Evolutionary conservation across 2,113 vertebrate genomes (phyloP).

Genomic region (Ascaphus truei): DNA sequence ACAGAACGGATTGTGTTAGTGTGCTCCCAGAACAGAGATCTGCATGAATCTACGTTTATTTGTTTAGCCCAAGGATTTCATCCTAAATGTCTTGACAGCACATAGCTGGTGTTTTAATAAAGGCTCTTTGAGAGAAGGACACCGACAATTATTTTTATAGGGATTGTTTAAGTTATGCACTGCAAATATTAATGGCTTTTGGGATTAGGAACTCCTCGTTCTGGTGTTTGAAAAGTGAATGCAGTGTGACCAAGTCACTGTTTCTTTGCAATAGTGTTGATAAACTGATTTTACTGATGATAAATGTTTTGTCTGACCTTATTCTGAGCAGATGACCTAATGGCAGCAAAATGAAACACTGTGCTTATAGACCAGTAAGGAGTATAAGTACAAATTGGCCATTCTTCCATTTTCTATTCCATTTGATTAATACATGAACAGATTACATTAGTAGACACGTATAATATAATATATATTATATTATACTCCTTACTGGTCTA

Average conservation of each 20-base stretch:
- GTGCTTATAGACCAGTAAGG: neutral
- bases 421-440: too few relatives aligned
- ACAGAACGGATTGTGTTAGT: slow-evolving; percentile 80
- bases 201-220: slow-evolving; percentile 39
- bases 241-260: neutral
- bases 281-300: neutral
- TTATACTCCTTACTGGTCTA: neutral
- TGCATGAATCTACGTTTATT: slow-evolving; percentile 74
- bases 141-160: slow-evolving; percentile 52
- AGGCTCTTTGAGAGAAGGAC: slow-evolving; percentile 62
- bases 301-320: slow-evolving; percentile 38
- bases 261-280: slow-evolving; percentile 29
- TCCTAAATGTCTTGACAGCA: slow-evolving; percentile 74
- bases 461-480: too few relatives aligned
- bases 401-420: neutral
- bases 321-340: slow-evolving; percentile 41
- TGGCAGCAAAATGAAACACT: neutral
- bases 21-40: slow-evolving; percentile 73
- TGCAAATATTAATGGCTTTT: slow-evolving; percentile 44
- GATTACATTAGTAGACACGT: too few relatives aligned
- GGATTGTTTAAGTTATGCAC: slow-evolving; percentile 51
- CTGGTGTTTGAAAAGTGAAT: slow-evolving; percentile 12
- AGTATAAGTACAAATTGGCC: neutral
- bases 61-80: slow-evolving; percentile 78
- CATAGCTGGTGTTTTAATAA: slow-evolving; percentile 77